Conservation (phyloP, 2,888 invertebrate species). For the Pilophorus perplexus region DNA sequence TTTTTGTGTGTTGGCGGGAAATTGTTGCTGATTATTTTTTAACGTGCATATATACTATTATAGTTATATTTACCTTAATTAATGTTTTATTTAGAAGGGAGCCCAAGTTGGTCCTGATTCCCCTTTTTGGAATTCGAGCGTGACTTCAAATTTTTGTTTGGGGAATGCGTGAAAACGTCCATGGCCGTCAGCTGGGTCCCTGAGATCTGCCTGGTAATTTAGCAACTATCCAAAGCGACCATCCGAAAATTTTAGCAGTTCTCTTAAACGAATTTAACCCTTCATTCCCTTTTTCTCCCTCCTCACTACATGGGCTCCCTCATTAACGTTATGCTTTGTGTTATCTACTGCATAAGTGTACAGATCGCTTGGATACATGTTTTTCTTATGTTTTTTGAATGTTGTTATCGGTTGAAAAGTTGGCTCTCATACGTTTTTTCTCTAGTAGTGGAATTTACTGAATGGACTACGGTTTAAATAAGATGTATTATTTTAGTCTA, state of each 20-base stretch:
- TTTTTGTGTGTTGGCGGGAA: not conserved
- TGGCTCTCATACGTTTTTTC: constrained; percentile 29
- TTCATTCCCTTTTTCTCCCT: too few relatives aligned
- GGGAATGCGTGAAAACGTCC: too few relatives aligned
- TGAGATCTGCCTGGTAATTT: too few relatives aligned
- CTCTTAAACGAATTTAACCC: too few relatives aligned
- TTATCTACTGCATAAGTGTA: constrained; percentile 32
- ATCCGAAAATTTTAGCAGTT: too few relatives aligned
- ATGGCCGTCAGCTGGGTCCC: too few relatives aligned
- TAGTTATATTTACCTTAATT: too few relatives aligned
- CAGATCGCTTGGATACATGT: constrained; percentile 31
- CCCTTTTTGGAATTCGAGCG: too few relatives aligned
- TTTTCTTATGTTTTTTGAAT: constrained; percentile 25
- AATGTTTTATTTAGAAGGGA: too few relatives aligned
- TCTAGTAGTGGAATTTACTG: constrained; percentile 24
- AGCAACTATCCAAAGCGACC: too few relatives aligned
- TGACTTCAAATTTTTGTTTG: too few relatives aligned
- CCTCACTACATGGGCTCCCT: not conserved
- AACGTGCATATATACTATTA: not conserved
- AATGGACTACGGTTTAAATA: constrained; percentile 12
- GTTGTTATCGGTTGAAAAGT: constrained; percentile 16
- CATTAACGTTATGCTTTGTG: constrained; percentile 30
- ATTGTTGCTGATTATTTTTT: not conserved
- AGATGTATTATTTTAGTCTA: constrained; percentile 24
- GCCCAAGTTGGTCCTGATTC: too few relatives aligned